Evolutionary conservation across 2,888 invertebrate genomes (phyloP), one percentile per base, ranked within the genome.

Genomic region (Lasioglossum pauxillum): DNA sequence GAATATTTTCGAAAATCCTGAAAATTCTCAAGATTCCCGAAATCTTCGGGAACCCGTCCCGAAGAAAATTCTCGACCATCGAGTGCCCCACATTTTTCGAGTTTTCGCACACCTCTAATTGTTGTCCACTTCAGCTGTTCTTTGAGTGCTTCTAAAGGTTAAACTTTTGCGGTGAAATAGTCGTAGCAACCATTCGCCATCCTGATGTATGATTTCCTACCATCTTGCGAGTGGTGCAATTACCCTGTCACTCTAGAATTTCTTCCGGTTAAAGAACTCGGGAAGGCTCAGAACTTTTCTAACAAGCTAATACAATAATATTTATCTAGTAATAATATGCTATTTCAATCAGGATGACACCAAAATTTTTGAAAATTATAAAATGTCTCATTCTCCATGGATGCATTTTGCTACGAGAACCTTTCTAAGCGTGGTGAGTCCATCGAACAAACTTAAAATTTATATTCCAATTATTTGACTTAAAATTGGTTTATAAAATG

Each of bases 241-340:
- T 64, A 64, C 31, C 31, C 64, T 64, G 64, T 64, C 64, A 7
- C 31, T 64, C 16, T 14, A 64, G 64, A 64, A 31, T 64, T 16
- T 64, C 64, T 64, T 64, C 64, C 64, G 64, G 64, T 64, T 64
- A 64, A 64, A 64, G 31, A 64, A 64, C 64, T 16, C 64, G 1
- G 16, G 31, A 31, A 31, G 31, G 16, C 31, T 16, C 31, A 31
- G 2, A 31, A 64, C 16, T 64, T 64, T 64, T 31, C 31, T 64
- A 31, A 31, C 64, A 64, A 64, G 64, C 64, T 31, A 27, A 64
- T 64, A 64, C 7, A 14, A 64, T 64, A 64, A 31, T 64, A 27
- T 53, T 49, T 49, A 49, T 49, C 5, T 49, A 19, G 49, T 46
- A 46, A 46, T 46, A 49, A 19, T 19, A 19, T 5, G 49, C 5